Base-by-base conservation (phyloP, 2,113 vertebrate genomes). In the Oryzias javanicus region DNA sequence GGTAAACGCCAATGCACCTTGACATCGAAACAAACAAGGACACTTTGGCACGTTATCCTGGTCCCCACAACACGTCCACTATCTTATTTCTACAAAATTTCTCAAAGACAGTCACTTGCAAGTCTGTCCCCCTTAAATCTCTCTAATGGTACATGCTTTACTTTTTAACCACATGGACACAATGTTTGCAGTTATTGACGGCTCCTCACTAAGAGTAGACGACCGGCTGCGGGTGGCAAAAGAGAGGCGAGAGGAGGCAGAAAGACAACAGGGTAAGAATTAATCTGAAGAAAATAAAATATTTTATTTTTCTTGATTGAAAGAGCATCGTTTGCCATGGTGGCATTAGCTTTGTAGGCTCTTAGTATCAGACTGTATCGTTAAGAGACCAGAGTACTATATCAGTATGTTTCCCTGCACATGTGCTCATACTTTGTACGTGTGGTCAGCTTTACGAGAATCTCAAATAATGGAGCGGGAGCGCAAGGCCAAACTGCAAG, bases 401-500 rank as follows among this genome's bases (percentile, higher is more conserved):
- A 4, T 55, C 0, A 24, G 4, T 44, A 17, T 17, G 42, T 25
- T 60, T 4, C n/a, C 3, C 17, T 50, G 0, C 17, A 61, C 12
- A 6, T 60, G 13, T 35, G 35, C 25, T 14, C 25, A 27, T 35
- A 20, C 14, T 3, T 14, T 58, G 17, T 61, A 3, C 57, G 2
- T 60, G 49, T 1, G 48, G 4, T 18, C 85, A 99, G 97, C 92
- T 72, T 90, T 89, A 61, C 93, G 92, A 69, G 96, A 95, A 70
- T 91, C 90, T 19, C 95, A 97, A 41, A 91, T 97, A 12, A 85
- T 96, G 78, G 96, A 98, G 79, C 94, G 97, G 56, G 95, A 98
- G 61, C 94, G 91, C 69, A 98, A 95, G 78, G 77, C 95, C 65
- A 95, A 93, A 72, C 65, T 94, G n/a, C 93, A 92, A 15, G 95